Evolutionary conservation across 2,888 invertebrate genomes (phyloP).

Genomic region (Pheosia gnoma): DNA sequence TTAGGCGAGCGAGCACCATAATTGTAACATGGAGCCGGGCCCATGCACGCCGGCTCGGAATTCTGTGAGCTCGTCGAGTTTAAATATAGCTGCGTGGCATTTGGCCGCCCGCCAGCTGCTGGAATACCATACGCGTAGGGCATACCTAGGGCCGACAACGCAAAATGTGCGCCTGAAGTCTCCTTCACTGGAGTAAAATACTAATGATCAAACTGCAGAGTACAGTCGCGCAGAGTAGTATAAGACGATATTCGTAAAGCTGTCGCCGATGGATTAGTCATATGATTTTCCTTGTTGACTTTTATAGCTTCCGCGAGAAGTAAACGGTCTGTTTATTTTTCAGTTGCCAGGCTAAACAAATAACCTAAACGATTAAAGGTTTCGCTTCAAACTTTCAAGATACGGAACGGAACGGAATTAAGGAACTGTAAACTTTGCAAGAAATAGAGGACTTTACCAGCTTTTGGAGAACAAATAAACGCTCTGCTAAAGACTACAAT

Average conservation of each 20-base stretch:
- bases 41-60: constrained; percentile 2
- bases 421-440: neutral
- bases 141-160: constrained; percentile 1
- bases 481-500: too few species aligned
- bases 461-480: too few species aligned
- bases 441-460: too few species aligned
- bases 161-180: neutral
- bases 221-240: neutral
- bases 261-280: neutral
- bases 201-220: neutral
- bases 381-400: neutral
- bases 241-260: neutral
- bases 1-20: neutral
- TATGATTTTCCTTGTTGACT: neutral
- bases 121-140: constrained; percentile 39
- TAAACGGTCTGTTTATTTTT: neutral
- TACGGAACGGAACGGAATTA: too few species aligned
- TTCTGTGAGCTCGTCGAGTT: constrained; percentile 3
- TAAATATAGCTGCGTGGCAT: constrained; percentile 35
- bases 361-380: neutral
- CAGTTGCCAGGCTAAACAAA: neutral
- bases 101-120: constrained; percentile 38
- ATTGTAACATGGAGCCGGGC: constrained; percentile 1
- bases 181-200: neutral
- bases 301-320: constrained; percentile 1